Base-by-base conservation (phyloP, 2,113 vertebrate species). In the Pithys albifrons region DNA sequence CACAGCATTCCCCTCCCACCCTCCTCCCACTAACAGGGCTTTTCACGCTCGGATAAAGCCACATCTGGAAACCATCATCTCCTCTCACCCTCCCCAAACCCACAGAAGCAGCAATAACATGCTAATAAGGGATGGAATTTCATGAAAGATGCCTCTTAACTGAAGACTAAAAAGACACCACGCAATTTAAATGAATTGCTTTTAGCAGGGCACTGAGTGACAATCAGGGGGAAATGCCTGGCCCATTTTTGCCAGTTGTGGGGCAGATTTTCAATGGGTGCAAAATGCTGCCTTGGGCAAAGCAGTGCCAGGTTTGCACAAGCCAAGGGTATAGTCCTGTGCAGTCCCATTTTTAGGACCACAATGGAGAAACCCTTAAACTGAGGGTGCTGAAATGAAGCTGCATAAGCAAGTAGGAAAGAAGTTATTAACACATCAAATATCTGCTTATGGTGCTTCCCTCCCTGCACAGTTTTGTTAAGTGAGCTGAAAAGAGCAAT, bases 121-220 rank as follows among this genome's bases (percentile, higher is more conserved):
- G 85, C 91, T 54, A 94, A 93, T 81, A 85, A 73, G 57, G 83
- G 91, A 78, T 62, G 93, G 35, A 66, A 35, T 85, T 85, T 85
- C 54, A 76, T 76, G 69, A 89, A 95, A 96, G 90, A 96, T 91
- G 91, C 88, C 96, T 96, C 95, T 96, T 94, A 79, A 94, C 89
- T 33, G 78, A 85, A 71, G 65, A 72, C 71, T 93, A 81, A 87
- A 87, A 70, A 96, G 95, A 81, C 86, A 95, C 78, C 45, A 41
- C 78, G 77, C 91, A 95, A 95, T 97, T 96, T 84, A 43, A 95
- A 88, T 79, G 75, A 96, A 96, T 92, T 92, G 83, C 89, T 88
- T 89, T 91, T 88, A 72, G 80, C 91, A 57, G 85, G 52, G 79
- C 59, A 67, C 93, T 28, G 70, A 85, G 84, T 37, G 85, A 89